Evolutionary conservation across 2,797 vertebrate genomes (phyloP).

Genomic region (Muscicapa striata): DNA sequence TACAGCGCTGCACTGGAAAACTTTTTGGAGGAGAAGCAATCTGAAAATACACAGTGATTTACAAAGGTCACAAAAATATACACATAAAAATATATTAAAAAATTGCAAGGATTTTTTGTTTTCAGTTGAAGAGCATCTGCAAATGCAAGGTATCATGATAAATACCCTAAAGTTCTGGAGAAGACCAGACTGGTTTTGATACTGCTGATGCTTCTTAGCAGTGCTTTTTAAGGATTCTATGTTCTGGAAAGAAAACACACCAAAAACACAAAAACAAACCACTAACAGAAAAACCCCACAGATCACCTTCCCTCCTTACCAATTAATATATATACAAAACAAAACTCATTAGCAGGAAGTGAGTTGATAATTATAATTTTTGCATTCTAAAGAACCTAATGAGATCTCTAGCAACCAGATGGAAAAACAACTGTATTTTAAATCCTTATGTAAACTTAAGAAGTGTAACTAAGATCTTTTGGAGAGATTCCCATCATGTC

Average conservation of each 20-base stretch:
- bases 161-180: neutral
- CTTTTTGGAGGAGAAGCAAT: neutral
- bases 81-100: neutral
- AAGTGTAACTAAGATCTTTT: neutral
- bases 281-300: neutral
- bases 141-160: neutral
- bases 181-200: neutral
- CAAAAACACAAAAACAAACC: neutral
- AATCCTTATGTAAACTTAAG: neutral
- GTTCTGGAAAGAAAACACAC: neutral
- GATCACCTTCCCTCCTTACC: neutral
- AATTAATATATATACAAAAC: neutral
- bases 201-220: neutral
- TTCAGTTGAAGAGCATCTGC: neutral
- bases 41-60: neutral
- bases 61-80: neutral
- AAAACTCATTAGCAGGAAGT: neutral
- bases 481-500: neutral
- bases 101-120: neutral
- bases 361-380: neutral
- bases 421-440: conserved; percentile 12
- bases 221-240: neutral
- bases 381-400: neutral
- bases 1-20: accelerated
- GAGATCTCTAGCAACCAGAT: neutral